Base-by-base conservation (phyloP, 2,888 invertebrate species). In the Perizoma flavofasciatum region DNA sequence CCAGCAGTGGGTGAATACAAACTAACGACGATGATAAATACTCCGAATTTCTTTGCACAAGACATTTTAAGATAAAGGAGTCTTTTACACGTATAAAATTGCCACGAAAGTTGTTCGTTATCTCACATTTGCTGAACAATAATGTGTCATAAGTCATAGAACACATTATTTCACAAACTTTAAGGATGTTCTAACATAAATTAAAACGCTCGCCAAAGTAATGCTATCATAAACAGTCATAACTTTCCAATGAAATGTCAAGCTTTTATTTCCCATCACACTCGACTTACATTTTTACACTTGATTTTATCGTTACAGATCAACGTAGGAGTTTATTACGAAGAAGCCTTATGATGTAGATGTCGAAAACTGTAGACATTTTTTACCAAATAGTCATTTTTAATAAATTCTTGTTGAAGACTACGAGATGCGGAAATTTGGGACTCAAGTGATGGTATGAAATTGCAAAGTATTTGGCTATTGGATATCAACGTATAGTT, bases 281-380 rank as follows among this genome's bases (percentile, higher is more conserved):
- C 32, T 64, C 10, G 40, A 44, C 49, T 46, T 61, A 51, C 59
- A 59, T 45, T 41, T 48, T 7, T 37, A 55, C 43, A 56, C 41
- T 22, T 9, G 50, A 72, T 73, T 78, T 54, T 58, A 55, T 83
- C 81, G 74, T 89, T 88, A 70, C 90, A 92, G 91, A 89, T 90
- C 88, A 89, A 89, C 85, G 89, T 91, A 91, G 92, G 90, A 92
- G 92, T 91, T 91, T 90, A 91, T 89, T 83, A 88, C 78, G 83
- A 91, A 90, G 89, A 88, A 92, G 92, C 92, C 92, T 92, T 92
- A 92, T 91, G 81, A 90, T 77, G 88, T 91, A 91, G 89, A 79
- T 82, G 84, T 85, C 83, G 79, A 81, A 79, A 78, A 78, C 75
- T 68, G 85, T 88, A 90, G 90, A 77, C 78, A 82, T 90, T 90